phyloP scores from a whole-genome alignment of 2,113 vertebrate genomes.

The Cariama cristata region DNA sequence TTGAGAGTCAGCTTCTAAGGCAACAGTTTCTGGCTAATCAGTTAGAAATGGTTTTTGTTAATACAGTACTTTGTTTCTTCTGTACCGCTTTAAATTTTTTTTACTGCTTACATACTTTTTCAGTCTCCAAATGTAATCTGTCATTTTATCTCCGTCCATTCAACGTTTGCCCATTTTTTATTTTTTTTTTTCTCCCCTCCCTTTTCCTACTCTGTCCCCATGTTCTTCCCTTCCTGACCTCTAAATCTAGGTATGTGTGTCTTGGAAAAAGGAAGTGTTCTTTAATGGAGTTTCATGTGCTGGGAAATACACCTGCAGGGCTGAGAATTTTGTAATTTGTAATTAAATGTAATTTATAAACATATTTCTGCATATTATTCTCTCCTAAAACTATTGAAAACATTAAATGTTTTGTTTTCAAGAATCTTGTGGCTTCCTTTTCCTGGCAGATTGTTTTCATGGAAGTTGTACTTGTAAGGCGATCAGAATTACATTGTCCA shows the following conservation, averaged over 20 bases:
- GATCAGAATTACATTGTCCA: neutral
- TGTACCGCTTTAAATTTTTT: neutral
- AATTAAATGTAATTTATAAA: neutral
- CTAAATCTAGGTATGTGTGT: neutral
- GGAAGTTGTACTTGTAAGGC: neutral
- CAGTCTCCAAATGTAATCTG: neutral
- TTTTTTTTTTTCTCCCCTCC: neutral
- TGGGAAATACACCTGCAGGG: neutral
- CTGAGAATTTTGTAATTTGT: neutral
- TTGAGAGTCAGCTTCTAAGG: neutral
- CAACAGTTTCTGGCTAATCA: neutral
- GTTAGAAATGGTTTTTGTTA: neutral
- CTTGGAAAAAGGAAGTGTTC: neutral
- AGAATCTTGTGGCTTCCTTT: neutral
- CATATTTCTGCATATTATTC: neutral
- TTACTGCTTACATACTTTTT: neutral
- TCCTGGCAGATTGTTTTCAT: neutral
- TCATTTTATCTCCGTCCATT: neutral
- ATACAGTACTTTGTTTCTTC: neutral
- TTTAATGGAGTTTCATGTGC: rapidly evolving
- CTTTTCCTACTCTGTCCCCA: neutral
- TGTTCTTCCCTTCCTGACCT: neutral
- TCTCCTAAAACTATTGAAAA: neutral
- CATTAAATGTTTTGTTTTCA: neutral
- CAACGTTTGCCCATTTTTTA: neutral